Conservation (phyloP, 2,113 vertebrate species). For the Cariama cristata region DNA sequence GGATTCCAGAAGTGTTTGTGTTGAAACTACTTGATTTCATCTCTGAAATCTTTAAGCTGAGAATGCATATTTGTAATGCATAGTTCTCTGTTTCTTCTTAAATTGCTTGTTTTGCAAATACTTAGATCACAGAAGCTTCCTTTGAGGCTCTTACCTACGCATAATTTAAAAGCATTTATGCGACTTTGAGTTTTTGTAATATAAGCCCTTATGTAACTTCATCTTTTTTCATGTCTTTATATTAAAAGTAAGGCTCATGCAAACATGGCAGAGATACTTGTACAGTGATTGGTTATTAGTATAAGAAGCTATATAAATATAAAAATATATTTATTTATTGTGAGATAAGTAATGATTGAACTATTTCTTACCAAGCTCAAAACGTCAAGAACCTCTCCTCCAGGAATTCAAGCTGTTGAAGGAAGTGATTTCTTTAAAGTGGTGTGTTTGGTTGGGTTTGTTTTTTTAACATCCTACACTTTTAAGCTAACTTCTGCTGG, state of each 20-base stretch:
- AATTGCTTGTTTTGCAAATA: neutral
- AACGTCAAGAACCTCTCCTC: constrained; percentile 36
- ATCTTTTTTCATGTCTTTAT: neutral
- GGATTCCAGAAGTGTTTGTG: neutral
- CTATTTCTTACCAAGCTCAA: constrained; percentile 6
- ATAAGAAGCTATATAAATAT: neutral
- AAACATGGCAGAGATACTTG: neutral
- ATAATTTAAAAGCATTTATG: neutral
- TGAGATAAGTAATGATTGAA: constrained; percentile 1
- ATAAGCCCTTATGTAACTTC: neutral
- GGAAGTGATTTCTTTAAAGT: neutral
- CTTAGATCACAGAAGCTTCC: neutral
- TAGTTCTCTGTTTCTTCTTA: neutral
- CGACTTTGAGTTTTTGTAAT: neutral
- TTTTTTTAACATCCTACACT: neutral
- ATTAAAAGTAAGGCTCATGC: neutral
- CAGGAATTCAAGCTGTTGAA: neutral
- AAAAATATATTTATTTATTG: neutral
- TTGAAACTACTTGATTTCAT: neutral
- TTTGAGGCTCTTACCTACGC: neutral
- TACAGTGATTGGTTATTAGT: neutral
- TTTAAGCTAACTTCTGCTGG: neutral
- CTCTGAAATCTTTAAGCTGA: neutral
- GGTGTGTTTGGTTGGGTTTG: neutral
- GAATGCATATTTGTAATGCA: neutral